A percentile compares a stretch with the other conserved stretches of the same genome.
phyloP scores from a whole-genome alignment of 1,140 invertebrate species.

The Eulimnadia texana region DNA sequence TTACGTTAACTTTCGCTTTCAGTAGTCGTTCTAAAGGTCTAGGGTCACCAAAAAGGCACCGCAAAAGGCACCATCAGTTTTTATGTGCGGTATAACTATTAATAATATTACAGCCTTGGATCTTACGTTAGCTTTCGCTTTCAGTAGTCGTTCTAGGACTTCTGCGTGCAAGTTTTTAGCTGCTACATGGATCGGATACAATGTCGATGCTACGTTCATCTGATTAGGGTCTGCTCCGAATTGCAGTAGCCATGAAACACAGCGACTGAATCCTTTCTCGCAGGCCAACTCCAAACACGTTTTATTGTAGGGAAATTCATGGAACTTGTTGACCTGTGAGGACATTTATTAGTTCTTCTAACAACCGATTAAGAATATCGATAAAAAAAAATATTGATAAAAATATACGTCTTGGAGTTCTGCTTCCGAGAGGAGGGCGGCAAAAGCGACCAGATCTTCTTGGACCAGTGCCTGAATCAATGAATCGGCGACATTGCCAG shows the following conservation, averaged over 20 bases:
- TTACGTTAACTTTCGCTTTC: slow-evolving; percentile 4
- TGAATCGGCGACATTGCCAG: background rate
- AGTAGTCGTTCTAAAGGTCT: slow-evolving; percentile 5
- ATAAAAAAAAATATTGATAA: too few relatives aligned
- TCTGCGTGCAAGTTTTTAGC: slow-evolving; percentile 2
- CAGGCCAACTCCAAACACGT: slow-evolving; percentile 38
- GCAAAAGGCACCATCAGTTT: too few relatives aligned
- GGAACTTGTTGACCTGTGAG: slow-evolving; percentile 33
- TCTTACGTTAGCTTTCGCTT: slow-evolving; percentile 6
- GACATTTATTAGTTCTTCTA: slow-evolving; percentile 17
- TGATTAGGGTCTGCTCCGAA: slow-evolving; percentile 9
- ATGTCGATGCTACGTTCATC: background rate
- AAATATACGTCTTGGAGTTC: background rate
- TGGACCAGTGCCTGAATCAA: background rate
- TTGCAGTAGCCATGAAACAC: slow-evolving; percentile 27
- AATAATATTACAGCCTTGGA: background rate
- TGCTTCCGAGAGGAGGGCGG: background rate
- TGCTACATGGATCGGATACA: slow-evolving; percentile 7
- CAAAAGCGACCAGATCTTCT: background rate
- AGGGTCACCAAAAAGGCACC: too few relatives aligned
- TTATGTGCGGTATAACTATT: too few relatives aligned
- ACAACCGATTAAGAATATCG: too few relatives aligned
- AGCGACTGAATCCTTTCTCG: slow-evolving; percentile 29
- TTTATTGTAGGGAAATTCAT: slow-evolving; percentile 32
- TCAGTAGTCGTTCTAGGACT: slow-evolving; percentile 1